Evolutionary conservation across 2,113 vertebrate species (phyloP).

Genomic region (Nerophis lumbriciformis): DNA sequence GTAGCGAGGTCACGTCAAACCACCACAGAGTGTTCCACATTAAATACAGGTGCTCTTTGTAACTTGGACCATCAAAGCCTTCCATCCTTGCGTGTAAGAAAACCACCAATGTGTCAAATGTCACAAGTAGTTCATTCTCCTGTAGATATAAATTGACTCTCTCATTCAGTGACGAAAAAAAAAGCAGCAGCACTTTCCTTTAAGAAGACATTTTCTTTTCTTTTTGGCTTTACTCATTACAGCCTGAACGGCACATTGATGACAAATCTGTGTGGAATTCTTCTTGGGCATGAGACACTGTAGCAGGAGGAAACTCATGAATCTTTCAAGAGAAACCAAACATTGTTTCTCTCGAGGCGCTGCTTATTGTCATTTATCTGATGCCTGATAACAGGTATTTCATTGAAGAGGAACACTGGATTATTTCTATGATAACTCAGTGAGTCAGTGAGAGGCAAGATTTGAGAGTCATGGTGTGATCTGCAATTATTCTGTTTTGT

Average conservation of each 20-base stretch:
- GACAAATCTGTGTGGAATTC: constrained; percentile 44
- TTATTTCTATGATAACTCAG: constrained; percentile 12
- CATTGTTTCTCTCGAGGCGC: constrained; percentile 32
- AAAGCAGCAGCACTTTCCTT: constrained; percentile 23
- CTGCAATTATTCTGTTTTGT: not conserved
- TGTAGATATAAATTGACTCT: constrained; percentile 67
- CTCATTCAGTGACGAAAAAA: constrained; percentile 49
- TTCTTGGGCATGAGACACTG: constrained; percentile 27
- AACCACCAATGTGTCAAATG: constrained; percentile 57
- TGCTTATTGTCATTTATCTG: constrained; percentile 26
- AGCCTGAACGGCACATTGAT: constrained; percentile 52
- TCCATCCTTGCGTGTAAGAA: constrained; percentile 35
- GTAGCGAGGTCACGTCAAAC: constrained; percentile 17
- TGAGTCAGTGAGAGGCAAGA: not conserved
- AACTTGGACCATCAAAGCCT: constrained; percentile 33
- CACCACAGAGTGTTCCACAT: constrained; percentile 21
- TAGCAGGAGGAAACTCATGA: constrained; percentile 31
- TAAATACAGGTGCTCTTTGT: constrained; percentile 31
- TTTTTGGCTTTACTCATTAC: constrained; percentile 56
- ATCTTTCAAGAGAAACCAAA: constrained; percentile 41
- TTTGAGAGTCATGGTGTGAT: not conserved
- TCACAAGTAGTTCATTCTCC: constrained; percentile 62
- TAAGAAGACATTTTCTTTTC: constrained; percentile 46
- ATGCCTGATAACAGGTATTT: constrained; percentile 19
- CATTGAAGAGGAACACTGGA: constrained; percentile 8